Conservation (phyloP, 2,113 vertebrate genomes). For the Hypomesus transpacificus region DNA sequence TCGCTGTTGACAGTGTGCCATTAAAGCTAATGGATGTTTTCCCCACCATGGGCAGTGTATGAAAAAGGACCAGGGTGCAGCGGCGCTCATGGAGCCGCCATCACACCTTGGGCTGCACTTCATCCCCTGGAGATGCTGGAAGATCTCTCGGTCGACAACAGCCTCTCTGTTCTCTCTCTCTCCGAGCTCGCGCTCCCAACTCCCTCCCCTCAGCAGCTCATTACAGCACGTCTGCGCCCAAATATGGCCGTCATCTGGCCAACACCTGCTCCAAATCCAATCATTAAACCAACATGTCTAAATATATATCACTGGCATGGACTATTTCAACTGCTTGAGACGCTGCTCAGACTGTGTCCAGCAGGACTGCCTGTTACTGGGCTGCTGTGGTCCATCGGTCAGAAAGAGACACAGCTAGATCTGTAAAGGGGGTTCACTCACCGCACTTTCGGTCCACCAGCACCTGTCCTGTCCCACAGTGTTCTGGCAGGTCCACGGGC, state of each 20-base stretch:
- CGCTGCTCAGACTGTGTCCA: not conserved
- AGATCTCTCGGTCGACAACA: constrained; percentile 61
- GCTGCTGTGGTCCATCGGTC: not conserved
- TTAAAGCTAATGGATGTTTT: constrained; percentile 57
- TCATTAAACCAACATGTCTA: constrained; percentile 62
- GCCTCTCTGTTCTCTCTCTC: constrained; percentile 53
- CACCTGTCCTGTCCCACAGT: constrained; percentile 79
- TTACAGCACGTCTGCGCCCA: constrained; percentile 63
- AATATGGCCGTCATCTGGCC: constrained; percentile 67
- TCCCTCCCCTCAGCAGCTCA: constrained; percentile 37
- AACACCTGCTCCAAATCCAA: constrained; percentile 66
- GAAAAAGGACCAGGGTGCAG: constrained; percentile 41
- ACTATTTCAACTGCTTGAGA: constrained; percentile 48
- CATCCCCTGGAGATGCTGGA: constrained; percentile 58
- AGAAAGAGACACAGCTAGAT: not conserved
- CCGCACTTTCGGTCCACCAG: constrained; percentile 82
- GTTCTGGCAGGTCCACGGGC: constrained; percentile 65
- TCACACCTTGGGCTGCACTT: constrained; percentile 37
- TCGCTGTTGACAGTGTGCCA: constrained; percentile 48
- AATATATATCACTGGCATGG: constrained; percentile 57
- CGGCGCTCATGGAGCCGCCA: constrained; percentile 38
- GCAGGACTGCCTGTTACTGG: not conserved
- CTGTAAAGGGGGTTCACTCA: constrained; percentile 65
- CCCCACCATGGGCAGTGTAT: constrained; percentile 47
- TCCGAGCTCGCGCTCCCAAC: not conserved